Conservation (phyloP, 2,113 vertebrate species). For the Channa argus region DNA sequence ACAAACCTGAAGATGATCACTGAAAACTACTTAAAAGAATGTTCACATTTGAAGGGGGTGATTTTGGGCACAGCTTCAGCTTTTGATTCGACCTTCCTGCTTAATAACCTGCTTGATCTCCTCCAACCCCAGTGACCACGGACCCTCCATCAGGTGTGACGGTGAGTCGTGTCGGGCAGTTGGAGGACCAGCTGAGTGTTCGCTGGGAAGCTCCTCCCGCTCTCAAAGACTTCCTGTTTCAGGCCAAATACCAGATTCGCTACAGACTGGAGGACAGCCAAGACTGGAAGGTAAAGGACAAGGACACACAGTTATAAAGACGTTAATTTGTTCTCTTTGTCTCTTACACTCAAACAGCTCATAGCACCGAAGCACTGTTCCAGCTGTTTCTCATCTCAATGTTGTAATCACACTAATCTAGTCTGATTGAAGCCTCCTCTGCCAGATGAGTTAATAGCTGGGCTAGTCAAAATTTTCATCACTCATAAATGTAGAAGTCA, state of each 20-base stretch:
- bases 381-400: constrained; percentile 67
- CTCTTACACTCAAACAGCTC: constrained; percentile 23
- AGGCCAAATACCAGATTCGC: constrained; percentile 99
- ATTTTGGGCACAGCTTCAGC: not conserved
- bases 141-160: constrained; percentile 92
- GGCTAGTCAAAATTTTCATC: constrained; percentile 39
- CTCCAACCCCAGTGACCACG: constrained; percentile 88
- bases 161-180: constrained; percentile 92
- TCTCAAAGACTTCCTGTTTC: constrained; percentile 97
- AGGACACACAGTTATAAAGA: not conserved
- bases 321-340: constrained; percentile 36
- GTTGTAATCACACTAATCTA: constrained; percentile 62
- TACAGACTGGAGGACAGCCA: constrained; percentile 96
- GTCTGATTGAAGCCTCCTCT: constrained; percentile 52
- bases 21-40: too few species aligned
- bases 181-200: constrained; percentile 97
- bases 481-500: constrained; percentile 37
- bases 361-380: constrained; percentile 3
- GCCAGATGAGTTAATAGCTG: constrained; percentile 60
- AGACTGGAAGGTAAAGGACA: constrained; percentile 93
- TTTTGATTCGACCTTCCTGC: not conserved
- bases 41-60: too few species aligned
- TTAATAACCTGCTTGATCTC: constrained; percentile 4
- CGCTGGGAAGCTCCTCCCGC: constrained; percentile 95
- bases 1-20: too few species aligned